Evolutionary conservation across 2,888 invertebrate species (phyloP).

Genomic region (Cataglyphis albicans): DNA sequence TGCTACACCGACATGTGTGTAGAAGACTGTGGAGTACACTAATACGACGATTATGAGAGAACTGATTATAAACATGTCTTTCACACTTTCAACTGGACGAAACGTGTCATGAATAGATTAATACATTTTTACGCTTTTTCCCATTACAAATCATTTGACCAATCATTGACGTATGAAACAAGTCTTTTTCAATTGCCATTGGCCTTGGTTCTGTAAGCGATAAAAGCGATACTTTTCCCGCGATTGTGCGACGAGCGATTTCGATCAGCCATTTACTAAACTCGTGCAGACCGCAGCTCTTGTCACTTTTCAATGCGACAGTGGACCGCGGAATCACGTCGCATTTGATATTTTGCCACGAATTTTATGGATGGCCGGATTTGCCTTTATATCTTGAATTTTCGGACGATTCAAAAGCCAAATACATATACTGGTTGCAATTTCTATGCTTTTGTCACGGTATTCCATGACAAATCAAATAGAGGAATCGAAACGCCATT

Average conservation of each 20-base stretch:
- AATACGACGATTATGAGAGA: too few relatives aligned
- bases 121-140: too few relatives aligned
- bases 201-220: background rate
- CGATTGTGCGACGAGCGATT: slow-evolving; percentile 12
- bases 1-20: background rate
- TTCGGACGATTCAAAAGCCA: slow-evolving; percentile 42
- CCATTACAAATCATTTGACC: background rate
- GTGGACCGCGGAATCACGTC: slow-evolving; percentile 12
- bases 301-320: slow-evolving; percentile 47
- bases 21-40: background rate
- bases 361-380: slow-evolving; percentile 37
- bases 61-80: background rate
- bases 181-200: background rate
- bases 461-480: slow-evolving; percentile 32
- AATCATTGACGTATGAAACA: background rate
- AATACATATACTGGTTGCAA: slow-evolving; percentile 21
- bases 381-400: slow-evolving; percentile 50
- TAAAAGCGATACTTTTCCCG: slow-evolving; percentile 12
- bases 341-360: slow-evolving; percentile 46
- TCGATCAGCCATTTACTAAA: slow-evolving; percentile 48
- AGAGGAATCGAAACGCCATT: slow-evolving; percentile 33
- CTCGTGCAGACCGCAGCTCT: slow-evolving; percentile 32
- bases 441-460: slow-evolving; percentile 40
- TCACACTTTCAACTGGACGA: background rate
- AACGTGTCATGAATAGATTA: background rate